Base-by-base conservation (phyloP, 2,888 invertebrate species). In the Platerodrilus igneus region DNA sequence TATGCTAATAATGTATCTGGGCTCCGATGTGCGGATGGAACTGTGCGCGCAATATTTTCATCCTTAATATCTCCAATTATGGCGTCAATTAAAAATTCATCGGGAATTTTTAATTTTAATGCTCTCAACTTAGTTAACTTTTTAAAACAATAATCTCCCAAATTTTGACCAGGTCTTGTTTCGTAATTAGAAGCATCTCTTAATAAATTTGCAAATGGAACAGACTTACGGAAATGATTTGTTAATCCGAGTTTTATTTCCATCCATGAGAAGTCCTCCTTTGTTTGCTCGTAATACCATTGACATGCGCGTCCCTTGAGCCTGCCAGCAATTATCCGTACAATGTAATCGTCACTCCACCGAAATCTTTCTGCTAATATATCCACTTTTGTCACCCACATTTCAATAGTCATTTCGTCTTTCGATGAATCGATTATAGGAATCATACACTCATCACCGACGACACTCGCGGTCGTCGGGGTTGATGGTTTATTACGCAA, bases 11-110 rank as follows among this genome's bases (percentile, higher is more conserved):
- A 13, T 4, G 18, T 20, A 28, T 47, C 20, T 7, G 37, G 18
- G 15, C 23, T 21, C 4, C 10, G 22, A 9, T 34, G 26, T 7
- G 28, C 28, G 15, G 48, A 48, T 8, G 41, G 23, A 4, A 44
- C 21, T 3, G 49, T 45, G 3, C 49, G 25, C 8, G 37, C 43
- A 15, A 50, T 38, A 30, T 37, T 48, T 20, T 35, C 41, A 19
- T 50, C 45, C 8, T 21, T 36, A 21, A 50, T 45, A 6, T 43
- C 45, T 10, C 47, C 47, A 28, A 51, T 48, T 20, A 51, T 44
- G 4, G 49, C 49, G 29, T 50, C 48, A n/a, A 50, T 32, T 13
- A 51, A 30, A 38, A 7, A 50, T 31, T 50, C 42, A n/a, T 46
- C 41, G 1, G 37, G 29, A 13, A 51, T 46, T 21, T 32, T 7